Conservation (phyloP, 2,888 invertebrate species). For the Rhamnusium bicolor region DNA sequence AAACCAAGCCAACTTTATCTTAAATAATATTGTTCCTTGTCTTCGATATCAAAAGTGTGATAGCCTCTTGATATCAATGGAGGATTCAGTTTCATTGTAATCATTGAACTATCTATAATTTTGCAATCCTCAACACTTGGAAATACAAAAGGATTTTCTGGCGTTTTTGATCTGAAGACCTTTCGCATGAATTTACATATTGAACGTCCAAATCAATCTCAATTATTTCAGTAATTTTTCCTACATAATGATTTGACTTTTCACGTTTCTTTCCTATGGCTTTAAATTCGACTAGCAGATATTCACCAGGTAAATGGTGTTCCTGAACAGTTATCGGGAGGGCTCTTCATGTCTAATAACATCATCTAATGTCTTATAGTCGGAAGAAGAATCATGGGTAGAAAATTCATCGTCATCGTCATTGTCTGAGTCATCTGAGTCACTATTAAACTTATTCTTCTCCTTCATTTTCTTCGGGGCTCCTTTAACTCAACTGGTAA, state of each 20-base stretch:
- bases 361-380: no score
- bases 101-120: constrained; percentile 4
- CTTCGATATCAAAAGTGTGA: neutral
- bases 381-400: no score
- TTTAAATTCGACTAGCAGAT: no score
- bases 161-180: neutral
- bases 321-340: no score
- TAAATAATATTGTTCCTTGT: constrained; percentile 5
- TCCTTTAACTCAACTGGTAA: no score
- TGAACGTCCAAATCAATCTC: neutral
- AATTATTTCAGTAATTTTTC: neutral
- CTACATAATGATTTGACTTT: neutral
- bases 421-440: no score
- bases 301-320: no score
- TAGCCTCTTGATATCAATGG: neutral
- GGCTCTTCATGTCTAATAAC: no score
- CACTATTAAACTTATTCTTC: no score
- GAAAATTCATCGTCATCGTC: no score
- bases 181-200: neutral
- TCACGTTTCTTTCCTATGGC: neutral
- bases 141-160: constrained; percentile 1
- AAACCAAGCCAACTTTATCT: neutral
- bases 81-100: constrained; percentile 1
- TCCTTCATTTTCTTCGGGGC: no score
- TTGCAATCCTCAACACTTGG: neutral